Base-by-base conservation (phyloP, 2,888 invertebrate genomes). In the Rhorus exstirpatorius region DNA sequence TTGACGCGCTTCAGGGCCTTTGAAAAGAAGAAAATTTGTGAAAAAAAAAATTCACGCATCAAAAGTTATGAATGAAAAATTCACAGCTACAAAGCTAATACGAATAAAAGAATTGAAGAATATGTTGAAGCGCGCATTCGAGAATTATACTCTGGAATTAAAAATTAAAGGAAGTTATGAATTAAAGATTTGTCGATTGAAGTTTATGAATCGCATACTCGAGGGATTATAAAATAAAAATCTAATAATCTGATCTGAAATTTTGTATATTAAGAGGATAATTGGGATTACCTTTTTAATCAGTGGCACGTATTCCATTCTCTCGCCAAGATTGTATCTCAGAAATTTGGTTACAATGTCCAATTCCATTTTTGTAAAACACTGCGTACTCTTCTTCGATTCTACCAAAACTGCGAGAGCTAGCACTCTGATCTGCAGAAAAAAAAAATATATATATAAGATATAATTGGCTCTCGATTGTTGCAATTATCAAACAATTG, bases 401-500 rank as follows among this genome's bases (percentile, higher is more conserved):
- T 97, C 97, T 67, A 96, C 95, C 38, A 98, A 91, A 19, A 97
- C 93, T 0, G 95, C 94, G 65, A 97, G 93, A 0, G 96, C 94
- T 84, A 96, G 94, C 6, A 97, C 93, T 26, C 97, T 94, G 1
- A 96, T 95, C 95, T 97, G 82, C 49, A 91, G 91, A 72, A 81
- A 10, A 7, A 49, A 38, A 41, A 79, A 60, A 70, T 60, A 55
- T 3, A 46, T 14, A 46, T 60, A 51, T 3, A 46, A 6, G 14
- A 38, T 38, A 38, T 8, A 38, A 38, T 26, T 38, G 61, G 53
- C 55, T 1, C 19, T 14, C 10, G 8, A 60, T 60, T 38, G 19
- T 60, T 8, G 17, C 38, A 17, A 58, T 6, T 35, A 58, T 53
- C 10, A n/a, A 17, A 38, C 6, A 12, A 63, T 35, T 21, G 10